Conservation (phyloP, 2,888 invertebrate species). For the Drosophila demipolita region DNA sequence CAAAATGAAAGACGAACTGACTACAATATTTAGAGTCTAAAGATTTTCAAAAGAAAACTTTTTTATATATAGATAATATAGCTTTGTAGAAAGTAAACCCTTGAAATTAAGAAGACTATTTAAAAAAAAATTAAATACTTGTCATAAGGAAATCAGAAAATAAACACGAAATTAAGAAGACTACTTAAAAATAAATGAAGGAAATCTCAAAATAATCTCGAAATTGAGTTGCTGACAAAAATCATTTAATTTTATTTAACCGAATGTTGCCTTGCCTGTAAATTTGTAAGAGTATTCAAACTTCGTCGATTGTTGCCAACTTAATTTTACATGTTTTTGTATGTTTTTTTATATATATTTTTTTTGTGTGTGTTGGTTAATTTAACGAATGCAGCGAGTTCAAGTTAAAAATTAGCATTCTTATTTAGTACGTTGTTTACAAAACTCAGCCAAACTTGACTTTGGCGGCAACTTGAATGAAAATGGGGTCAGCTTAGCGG, state of each 20-base stretch:
- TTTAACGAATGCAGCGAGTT: conserved; percentile 57
- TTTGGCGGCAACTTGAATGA: conserved; percentile 2
- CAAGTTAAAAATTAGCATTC: conserved; percentile 73
- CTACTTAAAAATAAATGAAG: neutral
- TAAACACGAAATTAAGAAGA: too few species aligned
- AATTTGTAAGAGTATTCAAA: neutral
- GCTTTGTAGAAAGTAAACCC: neutral
- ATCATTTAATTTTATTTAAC: neutral
- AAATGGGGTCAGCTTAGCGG: conserved; percentile 27
- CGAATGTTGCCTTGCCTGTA: neutral
- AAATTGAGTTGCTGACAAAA: neutral
- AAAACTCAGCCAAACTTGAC: conserved; percentile 17
- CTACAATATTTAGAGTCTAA: neutral
- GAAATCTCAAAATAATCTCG: neutral
- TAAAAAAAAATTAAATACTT: neutral
- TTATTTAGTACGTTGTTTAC: conserved; percentile 40
- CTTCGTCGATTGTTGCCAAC: neutral
- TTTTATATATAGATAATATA: neutral
- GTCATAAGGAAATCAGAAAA: too few species aligned
- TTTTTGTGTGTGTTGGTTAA: conserved; percentile 12
- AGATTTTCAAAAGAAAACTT: neutral
- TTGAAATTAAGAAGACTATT: neutral
- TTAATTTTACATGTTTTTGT: neutral
- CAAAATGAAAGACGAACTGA: neutral
- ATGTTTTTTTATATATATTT: neutral